phyloP scores from a whole-genome alignment of 2,113 vertebrate species.

The Ictalurus punctatus region DNA sequence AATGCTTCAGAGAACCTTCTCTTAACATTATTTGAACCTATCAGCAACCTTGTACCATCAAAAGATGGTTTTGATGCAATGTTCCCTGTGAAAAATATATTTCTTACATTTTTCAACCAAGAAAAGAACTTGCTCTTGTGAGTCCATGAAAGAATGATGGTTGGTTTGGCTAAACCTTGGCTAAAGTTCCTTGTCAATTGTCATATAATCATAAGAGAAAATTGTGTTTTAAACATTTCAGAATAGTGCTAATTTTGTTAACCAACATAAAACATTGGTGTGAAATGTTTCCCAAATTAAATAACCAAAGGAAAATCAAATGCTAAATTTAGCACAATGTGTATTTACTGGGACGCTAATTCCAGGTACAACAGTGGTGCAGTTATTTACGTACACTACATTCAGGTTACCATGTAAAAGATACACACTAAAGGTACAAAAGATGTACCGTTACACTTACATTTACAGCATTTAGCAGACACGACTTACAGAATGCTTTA shows the following conservation, averaged over 20 bases:
- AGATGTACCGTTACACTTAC: background rate
- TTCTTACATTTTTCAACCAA: background rate
- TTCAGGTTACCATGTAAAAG: background rate
- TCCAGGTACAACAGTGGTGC: background rate
- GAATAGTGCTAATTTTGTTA: background rate
- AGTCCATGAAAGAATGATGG: background rate
- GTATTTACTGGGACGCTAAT: background rate
- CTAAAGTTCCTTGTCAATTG: background rate
- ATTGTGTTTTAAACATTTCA: background rate
- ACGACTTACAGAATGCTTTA: background rate
- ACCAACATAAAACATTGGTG: background rate
- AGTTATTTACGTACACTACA: background rate
- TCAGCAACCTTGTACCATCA: background rate
- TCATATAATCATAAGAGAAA: background rate
- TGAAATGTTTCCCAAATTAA: background rate
- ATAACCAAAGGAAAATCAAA: background rate
- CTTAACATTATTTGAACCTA: background rate
- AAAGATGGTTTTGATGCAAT: background rate
- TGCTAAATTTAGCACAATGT: background rate
- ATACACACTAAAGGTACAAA: background rate
- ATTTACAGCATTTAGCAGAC: background rate
- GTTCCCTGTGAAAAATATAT: background rate
- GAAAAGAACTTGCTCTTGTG: background rate
- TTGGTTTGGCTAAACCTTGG: background rate
- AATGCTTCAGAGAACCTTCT: background rate